These are phyloP conservation scores for Carpatolechia fugitivella DNA, from an alignment of 2,888 invertebrate genomes.

Conservation along the genomic window DNA sequence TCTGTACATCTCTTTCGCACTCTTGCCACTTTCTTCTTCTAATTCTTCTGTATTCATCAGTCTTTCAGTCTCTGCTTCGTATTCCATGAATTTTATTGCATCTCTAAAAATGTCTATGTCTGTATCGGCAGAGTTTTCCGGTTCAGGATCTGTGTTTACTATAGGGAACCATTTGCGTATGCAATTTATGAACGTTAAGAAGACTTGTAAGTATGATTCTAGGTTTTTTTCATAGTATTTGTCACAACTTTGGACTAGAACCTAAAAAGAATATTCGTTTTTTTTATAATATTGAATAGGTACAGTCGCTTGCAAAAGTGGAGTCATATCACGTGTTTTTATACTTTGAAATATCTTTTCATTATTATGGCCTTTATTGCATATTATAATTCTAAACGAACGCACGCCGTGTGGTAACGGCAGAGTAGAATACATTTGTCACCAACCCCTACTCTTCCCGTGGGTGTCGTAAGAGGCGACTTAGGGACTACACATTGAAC, in stretches of 20 bases:
- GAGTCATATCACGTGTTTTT: too few species aligned
- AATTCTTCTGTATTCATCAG: constrained; percentile 51
- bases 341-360: too few species aligned
- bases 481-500: too few species aligned
- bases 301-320: too few species aligned
- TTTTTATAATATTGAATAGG: too few species aligned
- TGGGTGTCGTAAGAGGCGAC: too few species aligned
- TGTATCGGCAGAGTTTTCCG: constrained; percentile 3
- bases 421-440: too few species aligned
- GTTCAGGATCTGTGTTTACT: constrained; percentile 9
- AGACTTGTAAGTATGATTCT: constrained; percentile 83
- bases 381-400: too few species aligned
- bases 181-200: constrained; percentile 83
- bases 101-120: constrained; percentile 50
- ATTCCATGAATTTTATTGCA: constrained; percentile 56
- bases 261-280: constrained; percentile 44
- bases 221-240: constrained; percentile 79
- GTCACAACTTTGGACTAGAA: constrained; percentile 80
- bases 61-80: constrained; percentile 52
- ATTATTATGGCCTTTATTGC: too few species aligned
- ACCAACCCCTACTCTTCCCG: too few species aligned
- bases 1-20: constrained; percentile 72
- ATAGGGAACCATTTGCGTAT: constrained; percentile 77
- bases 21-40: constrained; percentile 48
- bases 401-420: too few species aligned